Evolutionary conservation across 2,888 invertebrate genomes (phyloP).

Genomic region (Geophilus truncorum): DNA sequence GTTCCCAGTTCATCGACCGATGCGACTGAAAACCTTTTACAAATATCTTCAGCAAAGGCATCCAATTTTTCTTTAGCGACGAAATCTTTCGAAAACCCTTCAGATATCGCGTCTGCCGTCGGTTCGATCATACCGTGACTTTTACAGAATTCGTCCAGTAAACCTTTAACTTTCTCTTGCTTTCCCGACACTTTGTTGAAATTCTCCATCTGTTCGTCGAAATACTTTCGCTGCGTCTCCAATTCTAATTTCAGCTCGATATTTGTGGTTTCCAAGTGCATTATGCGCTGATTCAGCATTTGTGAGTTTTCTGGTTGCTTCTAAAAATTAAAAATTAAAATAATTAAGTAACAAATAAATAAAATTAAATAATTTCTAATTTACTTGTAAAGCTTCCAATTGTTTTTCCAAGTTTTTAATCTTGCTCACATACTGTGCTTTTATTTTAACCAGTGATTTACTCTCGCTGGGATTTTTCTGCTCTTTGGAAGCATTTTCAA

Average conservation of each 20-base stretch:
- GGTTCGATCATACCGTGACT: constrained; percentile 53
- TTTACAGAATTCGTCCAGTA: constrained; percentile 47
- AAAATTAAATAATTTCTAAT: no score
- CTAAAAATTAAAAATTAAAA: constrained; percentile 6
- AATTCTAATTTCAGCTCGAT: constrained; percentile 49
- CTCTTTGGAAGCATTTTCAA: neutral
- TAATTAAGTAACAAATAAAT: neutral
- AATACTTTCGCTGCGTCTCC: constrained; percentile 60
- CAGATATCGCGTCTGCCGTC: constrained; percentile 50
- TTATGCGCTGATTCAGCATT: neutral
- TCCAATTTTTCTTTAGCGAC: neutral
- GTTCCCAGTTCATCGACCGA: neutral
- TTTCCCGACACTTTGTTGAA: neutral
- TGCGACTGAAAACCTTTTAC: neutral
- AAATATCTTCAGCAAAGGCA: neutral
- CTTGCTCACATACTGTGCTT: constrained; percentile 56
- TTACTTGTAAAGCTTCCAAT: constrained; percentile 55
- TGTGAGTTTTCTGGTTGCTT: neutral
- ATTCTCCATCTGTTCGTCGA: constrained; percentile 41
- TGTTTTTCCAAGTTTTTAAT: constrained; percentile 53
- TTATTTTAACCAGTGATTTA: constrained; percentile 72
- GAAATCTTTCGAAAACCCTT: neutral
- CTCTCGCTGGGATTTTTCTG: constrained; percentile 62
- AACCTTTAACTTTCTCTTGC: constrained; percentile 42
- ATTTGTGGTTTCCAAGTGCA: neutral